phyloP scores from a whole-genome alignment of 2,888 invertebrate genomes.

The Encarsia formosa region DNA sequence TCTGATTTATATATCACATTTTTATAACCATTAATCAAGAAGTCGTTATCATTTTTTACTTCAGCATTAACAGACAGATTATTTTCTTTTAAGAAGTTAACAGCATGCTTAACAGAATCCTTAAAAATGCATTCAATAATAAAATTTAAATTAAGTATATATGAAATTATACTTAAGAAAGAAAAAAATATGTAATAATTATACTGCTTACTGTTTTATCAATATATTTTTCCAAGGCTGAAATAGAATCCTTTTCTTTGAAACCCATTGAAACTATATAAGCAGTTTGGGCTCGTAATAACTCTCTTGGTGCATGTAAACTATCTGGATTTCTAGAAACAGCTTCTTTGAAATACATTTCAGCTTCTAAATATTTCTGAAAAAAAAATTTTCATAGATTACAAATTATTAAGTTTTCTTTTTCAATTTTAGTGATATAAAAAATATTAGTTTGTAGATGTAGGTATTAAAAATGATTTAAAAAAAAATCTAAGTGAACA shows the following conservation, averaged over 20 bases:
- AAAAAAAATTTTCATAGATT: slow-evolving; percentile 1
- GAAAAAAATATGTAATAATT: background rate
- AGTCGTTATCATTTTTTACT: background rate
- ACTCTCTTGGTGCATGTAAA: slow-evolving; percentile 29
- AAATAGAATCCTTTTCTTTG: slow-evolving; percentile 26
- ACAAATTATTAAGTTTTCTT: background rate
- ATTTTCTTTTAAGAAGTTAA: background rate
- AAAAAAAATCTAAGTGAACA: too few relatives aligned
- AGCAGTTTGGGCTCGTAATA: slow-evolving; percentile 28
- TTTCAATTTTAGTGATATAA: background rate
- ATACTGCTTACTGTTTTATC: too few relatives aligned
- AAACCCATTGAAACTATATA: slow-evolving; percentile 31
- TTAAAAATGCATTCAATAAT: too few relatives aligned
- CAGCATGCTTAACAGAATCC: slow-evolving; percentile 4
- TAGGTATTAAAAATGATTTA: too few relatives aligned
- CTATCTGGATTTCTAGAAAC: slow-evolving; percentile 27
- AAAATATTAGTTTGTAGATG: background rate
- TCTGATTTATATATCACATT: background rate
- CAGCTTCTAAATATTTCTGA: slow-evolving; percentile 31
- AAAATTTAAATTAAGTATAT: background rate
- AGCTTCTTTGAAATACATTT: slow-evolving; percentile 29
- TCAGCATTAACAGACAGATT: background rate
- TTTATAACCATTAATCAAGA: background rate
- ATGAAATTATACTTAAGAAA: background rate
- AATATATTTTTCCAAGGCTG: slow-evolving; percentile 24